Conservation (phyloP, 2,888 invertebrate species). For the Tenodera sinensis region DNA sequence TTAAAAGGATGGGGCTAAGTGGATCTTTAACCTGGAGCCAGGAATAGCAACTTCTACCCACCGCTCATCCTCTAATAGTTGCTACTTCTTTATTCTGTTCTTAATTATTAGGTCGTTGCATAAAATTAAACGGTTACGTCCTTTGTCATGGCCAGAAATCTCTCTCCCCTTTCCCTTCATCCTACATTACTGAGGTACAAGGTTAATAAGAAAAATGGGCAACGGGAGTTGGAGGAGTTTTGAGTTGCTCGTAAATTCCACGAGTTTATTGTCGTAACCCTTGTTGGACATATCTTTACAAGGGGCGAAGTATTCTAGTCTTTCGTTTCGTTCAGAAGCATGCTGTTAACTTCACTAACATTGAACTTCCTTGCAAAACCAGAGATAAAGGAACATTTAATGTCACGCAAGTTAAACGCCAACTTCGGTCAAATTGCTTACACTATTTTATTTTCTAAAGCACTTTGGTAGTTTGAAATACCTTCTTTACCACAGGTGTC, state of each 20-base stretch:
- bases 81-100: constrained; percentile 22
- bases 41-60: neutral
- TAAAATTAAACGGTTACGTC: constrained; percentile 20
- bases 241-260: neutral
- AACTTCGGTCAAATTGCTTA: too few species aligned
- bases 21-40: constrained; percentile 24
- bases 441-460: too few species aligned
- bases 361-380: too few species aligned
- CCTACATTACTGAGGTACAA: neutral
- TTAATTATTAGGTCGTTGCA: constrained; percentile 23
- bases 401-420: too few species aligned
- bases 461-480: too few species aligned
- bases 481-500: too few species aligned
- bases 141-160: constrained; percentile 11
- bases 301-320: neutral
- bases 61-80: constrained; percentile 5
- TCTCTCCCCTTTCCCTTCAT: neutral
- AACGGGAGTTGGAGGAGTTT: neutral
- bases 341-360: neutral
- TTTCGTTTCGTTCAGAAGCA: neutral
- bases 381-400: too few species aligned
- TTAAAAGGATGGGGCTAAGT: constrained; percentile 21
- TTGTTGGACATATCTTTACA: neutral
- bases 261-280: neutral
- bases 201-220: neutral